Evolutionary conservation across 2,888 invertebrate species (phyloP).

Genomic region (Tricholauxania praeusta): DNA sequence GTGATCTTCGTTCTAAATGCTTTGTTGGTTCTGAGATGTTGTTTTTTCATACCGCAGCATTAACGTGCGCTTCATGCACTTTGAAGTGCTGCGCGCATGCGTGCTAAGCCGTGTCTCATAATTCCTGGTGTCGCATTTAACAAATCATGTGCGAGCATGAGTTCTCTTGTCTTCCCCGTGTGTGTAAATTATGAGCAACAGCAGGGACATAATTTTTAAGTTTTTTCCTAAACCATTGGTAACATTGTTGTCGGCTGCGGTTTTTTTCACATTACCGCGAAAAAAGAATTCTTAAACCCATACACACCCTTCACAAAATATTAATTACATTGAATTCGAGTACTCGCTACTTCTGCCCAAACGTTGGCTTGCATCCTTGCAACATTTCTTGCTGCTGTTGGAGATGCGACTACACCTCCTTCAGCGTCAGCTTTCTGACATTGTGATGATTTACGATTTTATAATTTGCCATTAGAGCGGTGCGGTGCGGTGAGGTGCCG

Average conservation of each 20-base stretch:
- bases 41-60: too few species aligned
- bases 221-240: not conserved
- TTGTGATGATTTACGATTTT: conserved; percentile 50
- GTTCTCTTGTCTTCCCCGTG: conserved; percentile 25
- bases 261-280: not conserved
- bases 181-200: conserved; percentile 25
- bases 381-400: conserved; percentile 24
- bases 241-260: not conserved
- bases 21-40: too few species aligned
- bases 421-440: conserved; percentile 19
- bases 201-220: conserved; percentile 27
- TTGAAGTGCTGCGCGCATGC: conserved; percentile 33
- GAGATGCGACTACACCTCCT: not conserved
- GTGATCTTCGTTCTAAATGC: too few species aligned
- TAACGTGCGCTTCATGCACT: not conserved
- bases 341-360: too few species aligned
- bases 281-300: not conserved
- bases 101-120: conserved; percentile 29
- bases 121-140: conserved; percentile 33
- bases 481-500: conserved; percentile 15
- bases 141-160: conserved; percentile 36
- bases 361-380: not conserved
- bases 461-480: conserved; percentile 49
- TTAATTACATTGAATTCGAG: not conserved
- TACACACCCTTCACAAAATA: not conserved